phyloP scores from a whole-genome alignment of 1,140 invertebrate genomes.

The Araneus ventricosus region DNA sequence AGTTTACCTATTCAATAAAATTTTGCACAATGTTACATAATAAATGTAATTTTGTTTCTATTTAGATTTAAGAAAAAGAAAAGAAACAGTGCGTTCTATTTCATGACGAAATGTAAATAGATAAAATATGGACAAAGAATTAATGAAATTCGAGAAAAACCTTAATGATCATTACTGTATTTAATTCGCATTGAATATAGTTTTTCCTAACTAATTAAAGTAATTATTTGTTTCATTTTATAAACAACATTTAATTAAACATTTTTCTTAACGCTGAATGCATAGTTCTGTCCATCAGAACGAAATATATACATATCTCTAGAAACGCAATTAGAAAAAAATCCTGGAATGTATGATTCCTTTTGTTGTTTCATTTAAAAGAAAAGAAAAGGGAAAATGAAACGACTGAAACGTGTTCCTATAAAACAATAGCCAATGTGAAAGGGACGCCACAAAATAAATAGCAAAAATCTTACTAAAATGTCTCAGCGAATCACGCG shows the following conservation, averaged over 20 bases:
- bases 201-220: too few relatives aligned
- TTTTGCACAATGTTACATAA: too few relatives aligned
- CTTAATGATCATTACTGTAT: too few relatives aligned
- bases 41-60: too few relatives aligned
- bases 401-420: constrained; percentile 12
- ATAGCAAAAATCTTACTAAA: constrained; percentile 20
- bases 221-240: neutral
- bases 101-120: too few relatives aligned
- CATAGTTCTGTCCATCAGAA: too few relatives aligned
- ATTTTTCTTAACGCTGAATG: neutral
- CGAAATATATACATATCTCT: neutral
- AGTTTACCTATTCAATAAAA: too few relatives aligned
- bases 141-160: too few relatives aligned
- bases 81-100: too few relatives aligned
- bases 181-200: too few relatives aligned
- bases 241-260: constrained; percentile 12
- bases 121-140: too few relatives aligned
- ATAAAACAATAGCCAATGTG: neutral
- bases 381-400: neutral
- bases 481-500: constrained; percentile 60
- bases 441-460: constrained; percentile 12
- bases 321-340: neutral
- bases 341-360: neutral
- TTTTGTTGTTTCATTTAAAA: neutral
- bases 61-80: too few relatives aligned